Percentiles rank a stretch among this genome's conserved stretches.
These are phyloP conservation scores for Teleogryllus oceanicus DNA, from an alignment of 2,888 invertebrate species.

Conservation along the genomic window DNA sequence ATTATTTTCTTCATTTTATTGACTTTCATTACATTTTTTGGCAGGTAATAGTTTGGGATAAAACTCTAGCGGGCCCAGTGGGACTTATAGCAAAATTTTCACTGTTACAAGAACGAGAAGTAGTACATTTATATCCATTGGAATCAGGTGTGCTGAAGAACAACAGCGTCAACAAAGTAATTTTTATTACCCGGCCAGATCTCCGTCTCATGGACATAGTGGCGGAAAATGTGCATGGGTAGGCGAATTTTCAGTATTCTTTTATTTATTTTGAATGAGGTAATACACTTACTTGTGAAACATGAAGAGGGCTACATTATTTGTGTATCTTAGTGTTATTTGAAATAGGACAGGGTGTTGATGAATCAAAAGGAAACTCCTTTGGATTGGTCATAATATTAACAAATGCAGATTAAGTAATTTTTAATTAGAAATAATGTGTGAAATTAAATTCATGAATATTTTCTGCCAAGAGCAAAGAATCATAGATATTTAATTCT, in stretches of 20 bases:
- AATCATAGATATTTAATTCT: too few species aligned
- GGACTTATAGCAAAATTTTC: slow-evolving; percentile 80
- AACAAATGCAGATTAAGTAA: background rate
- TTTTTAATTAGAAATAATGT: background rate
- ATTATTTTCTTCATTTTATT: background rate
- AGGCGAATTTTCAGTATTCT: slow-evolving; percentile 27
- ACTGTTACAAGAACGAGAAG: slow-evolving; percentile 74
- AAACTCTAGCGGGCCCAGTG: slow-evolving; percentile 79
- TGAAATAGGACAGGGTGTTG: too few species aligned
- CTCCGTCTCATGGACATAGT: slow-evolving; percentile 78
- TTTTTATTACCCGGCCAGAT: slow-evolving; percentile 83
- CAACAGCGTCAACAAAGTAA: slow-evolving; percentile 73
- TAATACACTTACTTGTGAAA: too few species aligned
- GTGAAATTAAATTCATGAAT: background rate
- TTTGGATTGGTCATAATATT: too few species aligned
- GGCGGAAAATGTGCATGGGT: slow-evolving; percentile 69
- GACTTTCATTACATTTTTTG: slow-evolving; percentile 20
- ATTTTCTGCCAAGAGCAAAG: too few species aligned
- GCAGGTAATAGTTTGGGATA: slow-evolving; percentile 82
- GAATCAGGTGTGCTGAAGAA: slow-evolving; percentile 64
- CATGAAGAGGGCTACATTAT: too few species aligned
- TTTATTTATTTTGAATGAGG: too few species aligned
- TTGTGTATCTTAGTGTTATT: too few species aligned
- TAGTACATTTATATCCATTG: slow-evolving; percentile 78
- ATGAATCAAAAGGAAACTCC: too few species aligned